Percentiles rank a stretch among this genome's conserved stretches.
Conservation (phyloP, 1,140 invertebrate species). For the Chelonus insularis region DNA sequence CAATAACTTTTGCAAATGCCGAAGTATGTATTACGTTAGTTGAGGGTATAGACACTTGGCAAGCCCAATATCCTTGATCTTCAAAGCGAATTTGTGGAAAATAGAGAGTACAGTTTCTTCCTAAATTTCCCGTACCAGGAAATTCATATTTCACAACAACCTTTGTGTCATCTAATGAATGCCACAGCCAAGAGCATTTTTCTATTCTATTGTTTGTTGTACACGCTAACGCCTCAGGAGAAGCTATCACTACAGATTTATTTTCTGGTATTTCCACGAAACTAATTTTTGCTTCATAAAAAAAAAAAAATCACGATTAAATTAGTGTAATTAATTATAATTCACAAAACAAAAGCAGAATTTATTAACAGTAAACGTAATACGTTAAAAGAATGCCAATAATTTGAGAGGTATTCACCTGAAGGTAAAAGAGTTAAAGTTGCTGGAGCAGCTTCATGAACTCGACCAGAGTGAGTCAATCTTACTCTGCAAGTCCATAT, state of each 20-base stretch:
- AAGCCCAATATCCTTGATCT: constrained; percentile 55
- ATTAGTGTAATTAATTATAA: too few species aligned
- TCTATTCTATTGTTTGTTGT: constrained; percentile 49
- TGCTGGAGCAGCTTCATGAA: constrained; percentile 53
- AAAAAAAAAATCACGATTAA: background rate
- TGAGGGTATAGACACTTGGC: constrained; percentile 44
- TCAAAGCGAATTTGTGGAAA: constrained; percentile 40
- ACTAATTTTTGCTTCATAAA: constrained; percentile 5
- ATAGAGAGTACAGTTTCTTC: constrained; percentile 51
- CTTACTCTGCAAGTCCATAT: constrained; percentile 57
- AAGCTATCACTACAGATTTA: constrained; percentile 43
- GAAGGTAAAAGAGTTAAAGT: constrained; percentile 52
- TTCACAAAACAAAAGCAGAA: too few species aligned
- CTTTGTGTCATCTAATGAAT: constrained; percentile 39
- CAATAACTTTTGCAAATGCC: constrained; percentile 42
- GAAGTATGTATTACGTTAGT: constrained; percentile 42
- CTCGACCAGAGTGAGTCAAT: constrained; percentile 43
- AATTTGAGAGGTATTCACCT: constrained; percentile 38
- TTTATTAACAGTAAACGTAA: too few species aligned
- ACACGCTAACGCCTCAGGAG: constrained; percentile 46
- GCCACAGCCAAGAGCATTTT: constrained; percentile 54
- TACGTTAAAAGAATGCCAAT: background rate
- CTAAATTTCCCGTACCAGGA: constrained; percentile 48
- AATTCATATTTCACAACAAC: constrained; percentile 46
- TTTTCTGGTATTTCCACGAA: constrained; percentile 50